A percentile compares a stretch with the other conserved stretches of the same genome.
phyloP scores from a whole-genome alignment of 2,888 invertebrate species.

The Tridacna gigas region DNA sequence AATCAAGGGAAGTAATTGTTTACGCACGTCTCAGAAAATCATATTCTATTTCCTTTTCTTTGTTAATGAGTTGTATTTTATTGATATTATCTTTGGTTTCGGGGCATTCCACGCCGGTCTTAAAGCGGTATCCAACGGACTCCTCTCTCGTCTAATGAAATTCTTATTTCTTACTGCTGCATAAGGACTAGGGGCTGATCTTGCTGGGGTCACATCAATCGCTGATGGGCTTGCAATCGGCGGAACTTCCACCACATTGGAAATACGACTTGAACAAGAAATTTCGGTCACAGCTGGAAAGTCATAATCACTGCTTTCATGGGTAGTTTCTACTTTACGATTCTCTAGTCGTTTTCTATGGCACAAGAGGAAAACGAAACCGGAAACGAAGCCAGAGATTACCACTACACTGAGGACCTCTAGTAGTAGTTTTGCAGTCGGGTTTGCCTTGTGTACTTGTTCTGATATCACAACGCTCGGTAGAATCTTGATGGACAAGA shows the following conservation, averaged over 20 bases:
- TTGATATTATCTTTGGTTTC: constrained; percentile 32
- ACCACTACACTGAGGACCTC: constrained; percentile 48
- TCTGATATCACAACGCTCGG: constrained; percentile 17
- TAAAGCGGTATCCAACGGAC: constrained; percentile 47
- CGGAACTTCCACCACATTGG: constrained; percentile 30
- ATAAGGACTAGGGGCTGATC: neutral
- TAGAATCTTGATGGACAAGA: constrained; percentile 49
- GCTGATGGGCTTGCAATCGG: constrained; percentile 46
- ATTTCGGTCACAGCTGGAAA: constrained; percentile 43
- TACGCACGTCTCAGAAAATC: neutral
- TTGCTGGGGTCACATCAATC: constrained; percentile 20
- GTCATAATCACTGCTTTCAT: constrained; percentile 28
- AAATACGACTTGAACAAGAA: constrained; percentile 50
- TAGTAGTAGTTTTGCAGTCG: constrained; percentile 33
- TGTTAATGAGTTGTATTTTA: constrained; percentile 37
- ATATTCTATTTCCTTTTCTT: constrained; percentile 15
- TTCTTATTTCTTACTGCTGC: constrained; percentile 17
- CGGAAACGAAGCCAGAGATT: constrained; percentile 43
- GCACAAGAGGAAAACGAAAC: constrained; percentile 47
- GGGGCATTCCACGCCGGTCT: constrained; percentile 60
- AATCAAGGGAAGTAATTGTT: too few relatives aligned
- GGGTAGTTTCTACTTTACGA: neutral
- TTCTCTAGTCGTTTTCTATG: constrained; percentile 36
- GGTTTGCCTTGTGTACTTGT: constrained; percentile 17
- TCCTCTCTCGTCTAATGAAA: constrained; percentile 16